Percentiles rank a stretch among this genome's conserved stretches.
Evolutionary conservation across 2,113 vertebrate genomes (phyloP).

Genomic region (Lophius piscatorius): DNA sequence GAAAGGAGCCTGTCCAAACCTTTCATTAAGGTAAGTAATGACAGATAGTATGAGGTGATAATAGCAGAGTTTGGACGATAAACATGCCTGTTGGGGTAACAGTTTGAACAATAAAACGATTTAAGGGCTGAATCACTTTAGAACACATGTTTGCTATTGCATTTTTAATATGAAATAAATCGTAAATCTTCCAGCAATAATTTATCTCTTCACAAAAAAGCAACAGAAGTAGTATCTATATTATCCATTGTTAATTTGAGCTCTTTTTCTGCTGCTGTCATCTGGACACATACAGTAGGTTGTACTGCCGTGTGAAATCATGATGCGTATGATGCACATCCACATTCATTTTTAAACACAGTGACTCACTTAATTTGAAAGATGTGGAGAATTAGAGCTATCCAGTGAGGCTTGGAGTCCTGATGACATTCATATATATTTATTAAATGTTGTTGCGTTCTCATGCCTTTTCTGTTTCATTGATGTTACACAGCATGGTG

Average conservation of each 20-base stretch:
- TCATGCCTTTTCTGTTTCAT: constrained; percentile 29
- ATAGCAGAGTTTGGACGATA: constrained; percentile 39
- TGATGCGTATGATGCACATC: background rate
- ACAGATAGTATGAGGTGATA: constrained; percentile 49
- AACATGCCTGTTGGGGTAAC: constrained; percentile 19
- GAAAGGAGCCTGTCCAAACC: constrained; percentile 41
- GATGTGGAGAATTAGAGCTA: background rate
- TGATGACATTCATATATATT: background rate
- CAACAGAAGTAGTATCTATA: too few relatives aligned
- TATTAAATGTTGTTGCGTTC: background rate
- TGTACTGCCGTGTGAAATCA: background rate
- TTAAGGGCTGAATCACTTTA: constrained; percentile 7
- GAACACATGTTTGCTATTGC: background rate
- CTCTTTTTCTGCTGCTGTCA: background rate
- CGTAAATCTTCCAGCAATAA: too few relatives aligned
- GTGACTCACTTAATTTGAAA: background rate
- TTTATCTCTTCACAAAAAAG: too few relatives aligned
- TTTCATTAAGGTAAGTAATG: constrained; percentile 48
- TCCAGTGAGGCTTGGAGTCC: background rate
- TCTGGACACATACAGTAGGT: too few relatives aligned
- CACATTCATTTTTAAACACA: background rate
- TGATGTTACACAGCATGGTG: constrained; percentile 36
- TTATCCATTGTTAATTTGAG: too few relatives aligned
- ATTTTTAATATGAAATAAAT: too few relatives aligned
- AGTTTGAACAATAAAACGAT: constrained; percentile 25